Evolutionary conservation across 2,113 vertebrate genomes (phyloP).

Genomic region (Montifringilla adamsi): DNA sequence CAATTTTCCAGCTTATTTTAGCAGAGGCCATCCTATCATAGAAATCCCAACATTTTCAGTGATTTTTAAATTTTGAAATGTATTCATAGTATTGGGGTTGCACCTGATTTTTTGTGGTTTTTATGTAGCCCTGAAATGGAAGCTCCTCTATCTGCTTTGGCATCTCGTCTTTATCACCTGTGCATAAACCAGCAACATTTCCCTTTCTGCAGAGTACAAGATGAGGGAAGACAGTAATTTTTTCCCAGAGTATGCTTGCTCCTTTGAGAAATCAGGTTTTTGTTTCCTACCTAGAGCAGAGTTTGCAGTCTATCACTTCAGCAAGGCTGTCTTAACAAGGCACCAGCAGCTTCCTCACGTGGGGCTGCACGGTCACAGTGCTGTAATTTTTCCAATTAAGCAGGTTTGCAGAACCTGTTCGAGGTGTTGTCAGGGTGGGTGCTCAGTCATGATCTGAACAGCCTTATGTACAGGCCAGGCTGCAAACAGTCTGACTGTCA

Average conservation of each 20-base stretch:
- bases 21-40: neutral
- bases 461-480: neutral
- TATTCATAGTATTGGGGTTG: neutral
- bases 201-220: neutral
- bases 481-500: neutral
- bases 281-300: neutral
- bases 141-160: neutral
- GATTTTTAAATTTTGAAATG: neutral
- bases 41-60: neutral
- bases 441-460: neutral
- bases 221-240: neutral
- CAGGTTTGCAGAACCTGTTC: neutral
- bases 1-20: neutral
- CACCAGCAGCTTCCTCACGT: neutral
- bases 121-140: neutral
- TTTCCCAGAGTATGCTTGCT: neutral
- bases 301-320: neutral
- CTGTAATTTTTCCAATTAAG: neutral
- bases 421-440: neutral
- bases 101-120: neutral
- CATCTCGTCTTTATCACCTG: neutral
- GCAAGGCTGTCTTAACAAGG: neutral
- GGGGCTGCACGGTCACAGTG: neutral
- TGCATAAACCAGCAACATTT: neutral
- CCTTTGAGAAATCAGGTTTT: conserved; percentile 44